Conservation (phyloP, 2,113 vertebrate species). For the Cricetomys ansorgei region DNA sequence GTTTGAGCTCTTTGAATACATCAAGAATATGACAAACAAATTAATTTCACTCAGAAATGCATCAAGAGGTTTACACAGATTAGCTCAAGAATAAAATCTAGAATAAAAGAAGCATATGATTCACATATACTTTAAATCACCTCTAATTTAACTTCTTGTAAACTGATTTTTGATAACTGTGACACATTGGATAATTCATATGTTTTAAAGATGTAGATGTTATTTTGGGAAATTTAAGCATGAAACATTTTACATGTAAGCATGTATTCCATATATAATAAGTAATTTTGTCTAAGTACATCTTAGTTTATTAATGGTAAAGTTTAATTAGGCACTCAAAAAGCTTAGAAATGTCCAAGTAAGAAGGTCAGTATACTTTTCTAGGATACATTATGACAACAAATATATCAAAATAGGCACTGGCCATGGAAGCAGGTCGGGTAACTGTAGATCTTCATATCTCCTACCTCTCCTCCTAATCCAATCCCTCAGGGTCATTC, state of each 20-base stretch:
- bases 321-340: not conserved
- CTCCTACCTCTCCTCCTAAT: not conserved
- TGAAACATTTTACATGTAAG: not conserved
- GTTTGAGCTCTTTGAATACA: not conserved
- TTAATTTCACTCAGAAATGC: not conserved
- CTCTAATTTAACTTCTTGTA: not conserved
- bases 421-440: not conserved
- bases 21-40: not conserved
- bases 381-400: not conserved
- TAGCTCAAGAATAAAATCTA: slow-evolving; percentile 12
- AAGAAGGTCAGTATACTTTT: not conserved
- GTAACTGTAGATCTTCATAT: not conserved
- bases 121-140: not conserved
- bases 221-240: not conserved
- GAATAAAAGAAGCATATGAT: not conserved
- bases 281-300: not conserved
- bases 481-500: not conserved
- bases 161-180: not conserved
- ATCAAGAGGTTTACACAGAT: not conserved
- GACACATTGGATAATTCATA: not conserved
- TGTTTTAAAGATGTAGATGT: not conserved
- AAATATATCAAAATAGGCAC: not conserved
- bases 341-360: not conserved
- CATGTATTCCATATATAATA: not conserved
- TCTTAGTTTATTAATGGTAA: not conserved